A percentile compares a stretch with the other conserved stretches of the same genome.
These are phyloP conservation scores for Elaphurus davidianus DNA, from an alignment of 2,113 vertebrate species.

Conservation along the genomic window DNA sequence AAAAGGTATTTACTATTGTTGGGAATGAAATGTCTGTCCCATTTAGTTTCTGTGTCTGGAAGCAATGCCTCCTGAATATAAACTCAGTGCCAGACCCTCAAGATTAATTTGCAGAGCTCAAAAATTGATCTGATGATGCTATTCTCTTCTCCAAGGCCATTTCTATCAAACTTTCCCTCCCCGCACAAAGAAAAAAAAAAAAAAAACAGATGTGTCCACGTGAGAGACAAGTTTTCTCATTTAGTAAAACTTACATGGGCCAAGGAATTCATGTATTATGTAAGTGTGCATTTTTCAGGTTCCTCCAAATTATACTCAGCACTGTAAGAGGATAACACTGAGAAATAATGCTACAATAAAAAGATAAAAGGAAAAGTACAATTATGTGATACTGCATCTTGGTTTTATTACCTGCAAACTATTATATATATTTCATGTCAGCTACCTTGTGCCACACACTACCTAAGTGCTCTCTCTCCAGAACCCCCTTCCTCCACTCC, in stretches of 20 bases:
- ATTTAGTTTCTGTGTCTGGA: slow-evolving; percentile 35
- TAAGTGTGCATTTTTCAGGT: neutral
- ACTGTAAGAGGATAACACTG: neutral
- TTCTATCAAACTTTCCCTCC: neutral
- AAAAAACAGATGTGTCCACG: neutral
- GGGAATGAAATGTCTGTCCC: slow-evolving; percentile 22
- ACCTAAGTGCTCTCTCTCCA: neutral
- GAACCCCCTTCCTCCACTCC: neutral
- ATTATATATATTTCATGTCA: neutral
- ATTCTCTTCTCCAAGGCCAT: neutral
- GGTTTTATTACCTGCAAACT: neutral
- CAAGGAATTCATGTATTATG: neutral
- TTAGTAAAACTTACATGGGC: neutral
- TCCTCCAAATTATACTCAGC: neutral
- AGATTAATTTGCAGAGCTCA: slow-evolving; percentile 28
- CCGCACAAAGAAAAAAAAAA: neutral
- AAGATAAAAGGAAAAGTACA: neutral
- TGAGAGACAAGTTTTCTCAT: neutral
- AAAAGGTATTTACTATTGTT: slow-evolving; percentile 28
- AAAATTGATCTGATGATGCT: neutral
- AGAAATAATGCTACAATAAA: neutral
- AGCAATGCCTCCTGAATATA: slow-evolving; percentile 21
- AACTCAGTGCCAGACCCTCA: slow-evolving; percentile 8
- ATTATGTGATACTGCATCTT: neutral
- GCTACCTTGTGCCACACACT: neutral